Base-by-base conservation (phyloP, 2,113 vertebrate species). In the Nanorana parkeri region DNA sequence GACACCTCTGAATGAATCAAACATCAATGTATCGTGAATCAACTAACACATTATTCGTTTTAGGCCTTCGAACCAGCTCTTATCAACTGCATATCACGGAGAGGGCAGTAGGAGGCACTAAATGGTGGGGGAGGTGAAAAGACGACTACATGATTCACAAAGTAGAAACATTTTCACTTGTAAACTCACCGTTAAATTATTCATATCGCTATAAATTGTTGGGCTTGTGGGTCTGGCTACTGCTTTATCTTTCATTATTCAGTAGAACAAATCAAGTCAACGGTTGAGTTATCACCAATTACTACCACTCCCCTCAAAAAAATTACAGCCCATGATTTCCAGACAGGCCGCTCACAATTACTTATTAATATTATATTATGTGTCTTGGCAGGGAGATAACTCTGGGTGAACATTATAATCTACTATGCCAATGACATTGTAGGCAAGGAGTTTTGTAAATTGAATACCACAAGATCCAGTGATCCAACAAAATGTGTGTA, bases 241-340 rank as follows among this genome's bases (percentile, higher is more conserved):
- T 80, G 54, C 51, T 78, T 67, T 78, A 55, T 54, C 72, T 58
- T 67, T 58, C 51, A 71, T 79, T 79, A 80, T 69, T 80, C 69
- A 69, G 67, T 26, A 60, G 52, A 71, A 80, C 78, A 69, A 80
- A 69, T 71, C 78, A 80, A 69, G 55, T 80, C 52, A 47, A 47
- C 17, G 78, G 78, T 69, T 61, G 67, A 80, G 78, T 61, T 80
- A 80, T 36, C 78, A 71, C 29, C 64, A 51, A 80, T 80, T 80
- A 61, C 60, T 69, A 65, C 60, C n/a, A 24, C 54, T 60, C 52
- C 28, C 65, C 55, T 8, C 21, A 60, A 58, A 65, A 64, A 65
- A 66, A 78, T 55, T 55, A 67, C 47, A 17, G 65, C 51, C 17
- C 55, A 19, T 58, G 68, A 56, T 68, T 78, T 58, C 47, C 13